A percentile compares a stretch with the other conserved stretches of the same genome.
phyloP scores from a whole-genome alignment of 2,888 invertebrate species.

The Cistogaster globosa region DNA sequence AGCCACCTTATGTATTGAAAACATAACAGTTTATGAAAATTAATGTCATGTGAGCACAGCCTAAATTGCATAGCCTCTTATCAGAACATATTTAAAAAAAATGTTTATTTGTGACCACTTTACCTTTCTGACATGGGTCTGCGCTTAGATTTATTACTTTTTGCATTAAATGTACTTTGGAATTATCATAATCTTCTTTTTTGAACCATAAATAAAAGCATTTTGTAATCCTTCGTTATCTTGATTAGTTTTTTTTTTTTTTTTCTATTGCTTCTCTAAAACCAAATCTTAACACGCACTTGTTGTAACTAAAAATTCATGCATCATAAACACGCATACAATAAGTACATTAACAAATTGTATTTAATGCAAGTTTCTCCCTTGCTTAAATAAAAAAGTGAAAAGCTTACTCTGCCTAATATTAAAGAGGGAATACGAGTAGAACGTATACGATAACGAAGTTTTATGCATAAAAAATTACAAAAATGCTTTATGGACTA shows the following conservation, averaged over 20 bases:
- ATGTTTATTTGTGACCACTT: no score
- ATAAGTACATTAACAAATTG: background rate
- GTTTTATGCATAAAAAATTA: conserved; percentile 19
- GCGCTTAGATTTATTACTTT: no score
- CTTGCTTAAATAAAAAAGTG: background rate
- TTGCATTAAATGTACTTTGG: conserved; percentile 29
- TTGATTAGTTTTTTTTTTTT: conserved; percentile 75
- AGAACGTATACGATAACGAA: background rate
- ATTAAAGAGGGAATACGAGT: no score
- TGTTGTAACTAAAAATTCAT: conserved; percentile 42
- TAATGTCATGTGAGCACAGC: no score
- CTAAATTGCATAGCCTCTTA: no score
- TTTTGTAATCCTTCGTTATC: conserved; percentile 81
- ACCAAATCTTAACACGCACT: conserved; percentile 53
- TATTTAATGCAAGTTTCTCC: background rate
- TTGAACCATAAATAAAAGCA: conserved; percentile 76
- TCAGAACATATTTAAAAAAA: no score
- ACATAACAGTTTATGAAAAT: no score
- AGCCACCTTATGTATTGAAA: no score
- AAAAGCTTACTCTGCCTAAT: no score
- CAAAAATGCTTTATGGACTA: conserved; percentile 31
- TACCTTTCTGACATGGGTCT: background rate
- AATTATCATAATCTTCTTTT: conserved; percentile 58
- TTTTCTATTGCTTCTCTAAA: conserved; percentile 34
- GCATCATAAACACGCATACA: conserved; percentile 18